Evolutionary conservation across 1,140 invertebrate species (phyloP), one percentile per base, ranked within the genome.

Genomic region (Danaus melanippus): DNA sequence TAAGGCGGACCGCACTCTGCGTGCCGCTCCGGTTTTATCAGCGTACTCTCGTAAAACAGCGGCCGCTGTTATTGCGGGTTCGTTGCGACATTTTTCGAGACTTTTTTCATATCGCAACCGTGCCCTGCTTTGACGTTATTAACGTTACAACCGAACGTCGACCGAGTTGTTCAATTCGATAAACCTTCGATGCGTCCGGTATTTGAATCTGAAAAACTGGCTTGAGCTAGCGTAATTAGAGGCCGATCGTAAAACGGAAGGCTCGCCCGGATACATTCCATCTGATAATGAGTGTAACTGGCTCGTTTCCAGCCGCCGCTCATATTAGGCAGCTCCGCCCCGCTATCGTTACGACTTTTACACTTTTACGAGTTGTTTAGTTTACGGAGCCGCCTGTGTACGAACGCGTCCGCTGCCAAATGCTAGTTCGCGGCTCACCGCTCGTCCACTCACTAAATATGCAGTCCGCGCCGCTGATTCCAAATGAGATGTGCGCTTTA

Each of bases 341-440:
- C 63, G 76, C 78, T 83, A 86, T 86, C 83, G 81, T 79, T 79
- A 81, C 78, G 78, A 84, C 71, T 86, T 86, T 86, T 86, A 84
- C 83, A 82, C 83, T 86, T 86, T 86, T 84, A 86, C 78, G 83
- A 84, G 76, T 84, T 82, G 80, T 84, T 86, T 83, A 84, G 83
- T 83, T 84, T 75, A 74, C 73, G 73, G 62, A 71, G 71, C 76
- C 74, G 69, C 79, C 77, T 74, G 76, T 63, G 73, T 64, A 65
- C 57, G 67, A 62, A 61, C 71, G 72, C 66, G 66, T 62, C 62
- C 77, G 66, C 75, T 86, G 83, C 83, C 83, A 86, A 86, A 83
- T 84, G 75, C 76, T 76, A 78, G 78, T 83, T 80, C 78, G 78
- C 74, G 81, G 79, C 79, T 80, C 77, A 80, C 79, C 81, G 76